These are phyloP conservation scores for Orthosia gracilis DNA, from an alignment of 2,888 invertebrate species.

Conservation along the genomic window DNA sequence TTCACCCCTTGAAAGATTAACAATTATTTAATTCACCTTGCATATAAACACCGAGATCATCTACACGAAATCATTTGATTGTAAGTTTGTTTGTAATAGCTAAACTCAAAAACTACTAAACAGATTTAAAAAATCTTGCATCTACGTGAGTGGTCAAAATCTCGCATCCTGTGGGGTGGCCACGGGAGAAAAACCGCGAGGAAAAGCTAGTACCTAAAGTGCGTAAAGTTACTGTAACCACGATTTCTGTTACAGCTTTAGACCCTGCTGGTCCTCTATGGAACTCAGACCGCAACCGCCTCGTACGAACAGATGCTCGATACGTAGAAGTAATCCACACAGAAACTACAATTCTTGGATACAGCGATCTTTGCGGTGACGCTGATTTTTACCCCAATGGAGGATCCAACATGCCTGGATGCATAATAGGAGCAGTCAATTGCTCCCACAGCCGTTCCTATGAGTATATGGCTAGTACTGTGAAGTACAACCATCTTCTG, in stretches of 20 bases:
- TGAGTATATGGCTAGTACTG: constrained; percentile 79
- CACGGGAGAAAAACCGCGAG: too few relatives aligned
- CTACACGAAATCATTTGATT: too few relatives aligned
- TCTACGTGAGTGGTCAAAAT: too few relatives aligned
- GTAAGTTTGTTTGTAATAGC: too few relatives aligned
- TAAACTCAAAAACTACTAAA: too few relatives aligned
- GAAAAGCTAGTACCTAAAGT: too few relatives aligned
- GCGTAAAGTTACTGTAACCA: neutral
- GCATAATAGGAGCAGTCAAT: constrained; percentile 65
- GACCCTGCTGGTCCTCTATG: constrained; percentile 86
- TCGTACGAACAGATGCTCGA: constrained; percentile 74
- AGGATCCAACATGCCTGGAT: constrained; percentile 82
- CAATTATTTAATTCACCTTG: neutral
- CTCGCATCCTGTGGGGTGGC: too few relatives aligned
- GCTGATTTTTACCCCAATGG: constrained; percentile 85
- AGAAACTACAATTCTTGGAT: constrained; percentile 76
- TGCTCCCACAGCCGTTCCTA: constrained; percentile 82
- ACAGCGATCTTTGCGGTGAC: constrained; percentile 75
- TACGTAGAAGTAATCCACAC: constrained; percentile 88
- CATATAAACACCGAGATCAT: neutral
- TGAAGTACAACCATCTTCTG: constrained; percentile 75
- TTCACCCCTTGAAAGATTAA: neutral
- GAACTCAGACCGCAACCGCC: constrained; percentile 71
- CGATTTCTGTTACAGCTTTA: constrained; percentile 71
- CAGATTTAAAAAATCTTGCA: too few relatives aligned